Evolutionary conservation across 2,113 vertebrate genomes (phyloP).

Genomic region (Ctenodactylus gundi): DNA sequence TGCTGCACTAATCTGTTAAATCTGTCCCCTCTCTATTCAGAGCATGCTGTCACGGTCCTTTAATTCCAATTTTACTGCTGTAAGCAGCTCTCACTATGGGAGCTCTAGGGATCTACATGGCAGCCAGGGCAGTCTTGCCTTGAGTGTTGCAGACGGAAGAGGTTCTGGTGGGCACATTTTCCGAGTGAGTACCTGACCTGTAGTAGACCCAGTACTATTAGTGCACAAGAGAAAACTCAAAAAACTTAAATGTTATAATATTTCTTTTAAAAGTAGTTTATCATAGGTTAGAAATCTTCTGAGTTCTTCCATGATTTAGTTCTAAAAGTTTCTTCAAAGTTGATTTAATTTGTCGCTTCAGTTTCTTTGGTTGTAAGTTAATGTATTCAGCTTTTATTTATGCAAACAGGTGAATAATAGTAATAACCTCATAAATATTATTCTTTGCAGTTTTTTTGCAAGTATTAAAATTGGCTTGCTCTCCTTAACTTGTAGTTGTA

Average conservation of each 20-base stretch:
- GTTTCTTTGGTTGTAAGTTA: constrained; percentile 6
- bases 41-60: constrained; percentile 97
- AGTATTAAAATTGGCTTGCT: constrained; percentile 30
- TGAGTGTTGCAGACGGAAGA: constrained; percentile 93
- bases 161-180: constrained; percentile 90
- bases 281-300: constrained; percentile 13
- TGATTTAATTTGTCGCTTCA: constrained; percentile 23
- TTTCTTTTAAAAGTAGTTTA: neutral
- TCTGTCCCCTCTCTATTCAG: constrained; percentile 93
- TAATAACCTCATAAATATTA: neutral
- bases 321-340: constrained; percentile 37
- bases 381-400: constrained; percentile 1
- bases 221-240: constrained; percentile 58
- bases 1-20: constrained; percentile 89
- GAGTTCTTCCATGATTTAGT: constrained; percentile 34
- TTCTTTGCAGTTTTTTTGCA: neutral
- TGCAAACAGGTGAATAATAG: neutral
- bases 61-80: constrained; percentile 94
- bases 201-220: constrained; percentile 75
- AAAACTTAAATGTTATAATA: constrained; percentile 47
- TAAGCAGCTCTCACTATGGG: constrained; percentile 94
- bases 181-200: constrained; percentile 95
- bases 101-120: constrained; percentile 96
- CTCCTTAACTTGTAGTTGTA: neutral
- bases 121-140: constrained; percentile 96